Conservation (phyloP, 2,113 vertebrate genomes). For the Pterocles gutturalis region DNA sequence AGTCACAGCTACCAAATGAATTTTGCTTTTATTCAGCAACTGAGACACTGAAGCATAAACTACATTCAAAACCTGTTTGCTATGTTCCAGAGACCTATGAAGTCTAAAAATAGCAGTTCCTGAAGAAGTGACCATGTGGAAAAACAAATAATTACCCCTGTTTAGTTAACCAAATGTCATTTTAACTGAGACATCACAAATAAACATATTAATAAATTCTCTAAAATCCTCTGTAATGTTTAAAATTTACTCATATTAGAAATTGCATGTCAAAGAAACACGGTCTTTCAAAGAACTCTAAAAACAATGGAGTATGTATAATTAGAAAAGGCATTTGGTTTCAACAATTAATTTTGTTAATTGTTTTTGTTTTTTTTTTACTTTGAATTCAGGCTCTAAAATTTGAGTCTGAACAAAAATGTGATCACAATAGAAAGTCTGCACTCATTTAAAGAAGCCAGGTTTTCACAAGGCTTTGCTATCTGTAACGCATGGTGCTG, state of each 20-base stretch:
- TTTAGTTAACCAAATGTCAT: neutral
- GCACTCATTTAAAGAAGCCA: neutral
- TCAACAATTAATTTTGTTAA: neutral
- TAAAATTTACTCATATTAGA: neutral
- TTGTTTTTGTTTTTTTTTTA: neutral
- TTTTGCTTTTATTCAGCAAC: neutral
- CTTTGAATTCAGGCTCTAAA: neutral
- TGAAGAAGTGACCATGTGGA: neutral
- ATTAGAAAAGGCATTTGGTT: neutral
- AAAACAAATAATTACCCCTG: neutral
- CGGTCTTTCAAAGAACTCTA: neutral
- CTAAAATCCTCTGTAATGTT: neutral
- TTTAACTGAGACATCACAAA: neutral
- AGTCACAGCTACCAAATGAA: neutral
- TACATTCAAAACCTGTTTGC: neutral
- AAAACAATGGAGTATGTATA: neutral
- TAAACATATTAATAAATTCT: neutral
- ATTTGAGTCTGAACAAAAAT: neutral
- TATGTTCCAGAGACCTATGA: neutral
- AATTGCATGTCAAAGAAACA: neutral
- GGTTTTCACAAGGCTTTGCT: neutral
- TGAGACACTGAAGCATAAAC: neutral
- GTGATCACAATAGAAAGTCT: neutral
- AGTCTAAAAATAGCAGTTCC: neutral
- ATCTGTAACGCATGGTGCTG: neutral